Conservation (phyloP, 2,113 vertebrate genomes). For the Butorides virescens region DNA sequence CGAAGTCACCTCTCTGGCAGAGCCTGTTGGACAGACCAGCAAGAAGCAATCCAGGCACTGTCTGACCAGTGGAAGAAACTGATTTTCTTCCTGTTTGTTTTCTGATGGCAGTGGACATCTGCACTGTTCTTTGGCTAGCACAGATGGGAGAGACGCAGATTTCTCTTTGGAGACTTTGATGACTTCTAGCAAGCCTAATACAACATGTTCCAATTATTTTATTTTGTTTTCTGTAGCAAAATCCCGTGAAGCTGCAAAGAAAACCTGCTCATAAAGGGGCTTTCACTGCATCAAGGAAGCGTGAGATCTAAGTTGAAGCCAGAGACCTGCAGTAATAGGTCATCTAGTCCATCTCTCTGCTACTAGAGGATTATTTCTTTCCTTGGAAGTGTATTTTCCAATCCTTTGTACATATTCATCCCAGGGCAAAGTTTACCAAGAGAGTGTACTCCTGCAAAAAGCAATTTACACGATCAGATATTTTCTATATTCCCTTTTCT, state of each 20-base stretch:
- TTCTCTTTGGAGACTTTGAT: neutral
- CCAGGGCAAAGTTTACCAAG: conserved; percentile 11
- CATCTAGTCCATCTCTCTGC: neutral
- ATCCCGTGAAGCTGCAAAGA: neutral
- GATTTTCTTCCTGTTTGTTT: neutral
- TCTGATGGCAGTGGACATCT: neutral
- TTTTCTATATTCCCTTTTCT: conserved; percentile 43
- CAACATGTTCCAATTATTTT: neutral
- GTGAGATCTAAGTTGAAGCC: neutral
- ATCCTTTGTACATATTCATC: neutral
- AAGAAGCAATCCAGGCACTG: neutral
- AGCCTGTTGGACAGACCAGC: neutral
- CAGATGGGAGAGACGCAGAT: neutral
- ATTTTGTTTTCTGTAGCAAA: neutral
- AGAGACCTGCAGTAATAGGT: neutral
- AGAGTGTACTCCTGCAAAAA: conserved; percentile 16
- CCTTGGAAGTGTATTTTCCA: neutral
- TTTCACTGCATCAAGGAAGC: neutral
- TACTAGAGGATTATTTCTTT: neutral
- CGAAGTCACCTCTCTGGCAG: neutral
- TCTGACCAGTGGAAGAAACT: neutral
- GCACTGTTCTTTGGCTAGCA: neutral
- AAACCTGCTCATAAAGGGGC: neutral
- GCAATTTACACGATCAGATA: conserved; percentile 47
- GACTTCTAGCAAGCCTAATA: neutral